These are phyloP conservation scores for Ophonus ardosiacus DNA, from an alignment of 2,888 invertebrate species.

Conservation along the genomic window DNA sequence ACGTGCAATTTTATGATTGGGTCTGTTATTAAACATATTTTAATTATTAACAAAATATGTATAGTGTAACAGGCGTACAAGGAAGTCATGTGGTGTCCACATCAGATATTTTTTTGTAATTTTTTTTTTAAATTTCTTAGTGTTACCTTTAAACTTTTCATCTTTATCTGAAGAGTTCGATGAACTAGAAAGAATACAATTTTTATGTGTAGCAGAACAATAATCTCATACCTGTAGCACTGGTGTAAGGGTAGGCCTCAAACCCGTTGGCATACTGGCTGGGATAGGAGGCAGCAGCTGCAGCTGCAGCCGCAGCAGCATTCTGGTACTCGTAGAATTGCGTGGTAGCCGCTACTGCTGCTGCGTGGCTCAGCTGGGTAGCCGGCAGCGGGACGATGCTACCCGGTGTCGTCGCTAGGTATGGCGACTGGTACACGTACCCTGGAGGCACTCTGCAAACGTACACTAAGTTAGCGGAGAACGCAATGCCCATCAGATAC, in stretches of 20 bases:
- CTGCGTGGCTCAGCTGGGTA: slow-evolving; percentile 84
- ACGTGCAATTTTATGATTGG: no score
- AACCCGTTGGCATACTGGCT: slow-evolving; percentile 87
- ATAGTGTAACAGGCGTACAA: no score
- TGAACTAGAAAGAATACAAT: no score
- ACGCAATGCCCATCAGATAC: background rate
- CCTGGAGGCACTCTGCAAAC: slow-evolving; percentile 84
- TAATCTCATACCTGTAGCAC: slow-evolving; percentile 80
- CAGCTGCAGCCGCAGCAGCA: slow-evolving; percentile 82
- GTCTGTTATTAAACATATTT: no score
- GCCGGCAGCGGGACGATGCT: slow-evolving; percentile 84
- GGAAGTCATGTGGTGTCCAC: no score
- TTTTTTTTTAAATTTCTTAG: no score
- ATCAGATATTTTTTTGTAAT: no score
- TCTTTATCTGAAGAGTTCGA: no score
- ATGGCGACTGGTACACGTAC: slow-evolving; percentile 87
- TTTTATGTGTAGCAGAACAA: no score
- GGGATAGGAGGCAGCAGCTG: slow-evolving; percentile 84
- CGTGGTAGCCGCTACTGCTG: slow-evolving; percentile 86
- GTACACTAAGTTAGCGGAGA: background rate
- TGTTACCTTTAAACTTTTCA: no score
- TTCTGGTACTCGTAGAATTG: slow-evolving; percentile 90
- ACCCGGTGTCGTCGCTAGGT: slow-evolving; percentile 81
- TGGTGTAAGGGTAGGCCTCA: slow-evolving; percentile 85
- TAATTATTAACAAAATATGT: no score